A percentile compares a stretch with the other conserved stretches of the same genome.
Conservation (phyloP, 2,113 vertebrate species). For the Megatriorchis doriae region DNA sequence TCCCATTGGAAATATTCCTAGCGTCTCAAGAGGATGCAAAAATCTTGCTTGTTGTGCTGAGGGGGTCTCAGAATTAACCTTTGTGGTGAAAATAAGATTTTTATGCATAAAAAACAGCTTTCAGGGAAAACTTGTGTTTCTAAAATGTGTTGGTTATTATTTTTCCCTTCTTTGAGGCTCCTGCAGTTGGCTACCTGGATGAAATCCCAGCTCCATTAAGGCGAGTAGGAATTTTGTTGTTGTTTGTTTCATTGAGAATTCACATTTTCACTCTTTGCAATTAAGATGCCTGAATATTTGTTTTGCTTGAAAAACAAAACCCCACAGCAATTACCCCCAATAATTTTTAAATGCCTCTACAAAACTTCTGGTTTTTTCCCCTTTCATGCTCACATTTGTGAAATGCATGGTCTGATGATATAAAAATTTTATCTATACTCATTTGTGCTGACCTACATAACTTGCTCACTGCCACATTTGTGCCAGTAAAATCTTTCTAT, state of each 20-base stretch:
- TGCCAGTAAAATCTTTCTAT: constrained; percentile 16
- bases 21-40: background rate
- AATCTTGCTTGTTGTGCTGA: background rate
- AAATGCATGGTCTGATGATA: background rate
- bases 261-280: background rate
- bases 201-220: background rate
- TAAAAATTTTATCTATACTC: constrained; percentile 3
- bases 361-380: background rate
- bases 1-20: background rate
- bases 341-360: background rate
- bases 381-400: background rate
- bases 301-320: background rate
- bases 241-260: background rate
- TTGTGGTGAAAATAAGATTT: background rate
- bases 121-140: background rate
- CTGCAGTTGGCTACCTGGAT: background rate
- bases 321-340: background rate
- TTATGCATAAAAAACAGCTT: background rate
- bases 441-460: constrained; percentile 4
- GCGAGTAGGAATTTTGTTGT: background rate
- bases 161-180: background rate
- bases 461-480: background rate
- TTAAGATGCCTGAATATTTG: background rate
- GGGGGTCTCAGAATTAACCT: background rate
- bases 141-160: background rate